A percentile compares a stretch with the other conserved stretches of the same genome.
phyloP scores from a whole-genome alignment of 2,888 invertebrate genomes.

The Ditula angustiorana region DNA sequence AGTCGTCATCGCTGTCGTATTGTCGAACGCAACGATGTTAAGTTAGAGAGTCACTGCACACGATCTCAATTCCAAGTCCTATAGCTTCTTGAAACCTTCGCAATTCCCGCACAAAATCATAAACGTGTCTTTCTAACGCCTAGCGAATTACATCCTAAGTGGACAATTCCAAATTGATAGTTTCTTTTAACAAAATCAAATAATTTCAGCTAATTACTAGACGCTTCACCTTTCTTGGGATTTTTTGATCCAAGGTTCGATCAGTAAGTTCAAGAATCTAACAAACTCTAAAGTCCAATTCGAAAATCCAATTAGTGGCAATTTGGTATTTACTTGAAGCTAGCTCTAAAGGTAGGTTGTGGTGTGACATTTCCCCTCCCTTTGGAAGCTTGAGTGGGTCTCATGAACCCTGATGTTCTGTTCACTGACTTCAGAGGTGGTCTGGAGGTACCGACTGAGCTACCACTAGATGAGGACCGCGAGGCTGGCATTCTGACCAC shows the following conservation, averaged over 20 bases:
- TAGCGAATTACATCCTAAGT: no score
- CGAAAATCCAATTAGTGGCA: conserved; percentile 33
- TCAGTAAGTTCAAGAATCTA: background rate
- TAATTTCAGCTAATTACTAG: no score
- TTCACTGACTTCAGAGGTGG: conserved; percentile 69
- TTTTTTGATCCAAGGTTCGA: background rate
- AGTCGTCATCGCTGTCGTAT: no score
- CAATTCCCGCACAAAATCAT: no score
- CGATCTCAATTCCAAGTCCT: no score
- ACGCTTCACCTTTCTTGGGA: background rate
- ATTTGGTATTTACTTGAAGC: conserved; percentile 61
- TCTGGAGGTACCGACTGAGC: conserved; percentile 80
- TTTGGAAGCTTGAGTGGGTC: conserved; percentile 93
- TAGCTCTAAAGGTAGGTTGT: conserved; percentile 64
- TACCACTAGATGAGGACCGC: conserved; percentile 77
- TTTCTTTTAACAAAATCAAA: no score
- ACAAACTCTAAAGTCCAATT: conserved; percentile 6
- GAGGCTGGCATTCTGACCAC: conserved; percentile 76
- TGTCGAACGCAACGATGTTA: no score
- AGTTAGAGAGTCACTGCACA: no score
- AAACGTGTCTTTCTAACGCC: no score
- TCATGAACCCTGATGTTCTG: conserved; percentile 90
- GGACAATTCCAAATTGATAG: no score
- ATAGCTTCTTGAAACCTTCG: no score
- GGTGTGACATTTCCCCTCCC: conserved; percentile 85